Evolutionary conservation across 2,888 invertebrate genomes (phyloP).

Genomic region (Anorthoa munda): DNA sequence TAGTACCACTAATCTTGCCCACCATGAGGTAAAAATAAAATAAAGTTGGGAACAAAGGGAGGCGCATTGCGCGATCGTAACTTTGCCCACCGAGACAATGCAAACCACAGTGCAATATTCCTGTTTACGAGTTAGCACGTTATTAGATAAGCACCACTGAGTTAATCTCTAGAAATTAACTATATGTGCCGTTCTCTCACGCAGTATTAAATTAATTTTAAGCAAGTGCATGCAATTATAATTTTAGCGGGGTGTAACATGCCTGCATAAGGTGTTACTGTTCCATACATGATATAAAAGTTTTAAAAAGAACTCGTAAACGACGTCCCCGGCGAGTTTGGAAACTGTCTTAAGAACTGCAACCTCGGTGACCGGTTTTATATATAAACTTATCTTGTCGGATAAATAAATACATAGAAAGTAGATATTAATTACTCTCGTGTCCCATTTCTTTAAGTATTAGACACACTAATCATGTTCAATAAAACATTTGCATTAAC

Average conservation of each 20-base stretch:
- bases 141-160: slow-evolving; percentile 64
- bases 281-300: slow-evolving; percentile 31
- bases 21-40: slow-evolving; percentile 52
- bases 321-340: slow-evolving; percentile 23
- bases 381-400: slow-evolving; percentile 10
- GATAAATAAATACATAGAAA: slow-evolving; percentile 1
- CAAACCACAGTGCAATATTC: slow-evolving; percentile 60
- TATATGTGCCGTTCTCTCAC: slow-evolving; percentile 33
- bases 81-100: slow-evolving; percentile 59
- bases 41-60: slow-evolving; percentile 52
- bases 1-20: slow-evolving; percentile 49
- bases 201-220: slow-evolving; percentile 40
- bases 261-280: slow-evolving; percentile 11
- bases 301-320: slow-evolving; percentile 24
- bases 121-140: slow-evolving; percentile 62
- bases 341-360: slow-evolving; percentile 10
- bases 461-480: background rate
- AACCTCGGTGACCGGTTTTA: slow-evolving; percentile 10
- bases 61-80: slow-evolving; percentile 70
- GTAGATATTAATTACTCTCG: slow-evolving; percentile 5
- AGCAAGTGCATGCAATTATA: slow-evolving; percentile 51
- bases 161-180: slow-evolving; percentile 52
- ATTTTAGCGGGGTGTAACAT: slow-evolving; percentile 33
- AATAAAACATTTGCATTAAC: slow-evolving; percentile 10
- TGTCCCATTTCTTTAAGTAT: slow-evolving; percentile 12